phyloP scores from a whole-genome alignment of 2,113 vertebrate genomes.

The Hippolais icterina region DNA sequence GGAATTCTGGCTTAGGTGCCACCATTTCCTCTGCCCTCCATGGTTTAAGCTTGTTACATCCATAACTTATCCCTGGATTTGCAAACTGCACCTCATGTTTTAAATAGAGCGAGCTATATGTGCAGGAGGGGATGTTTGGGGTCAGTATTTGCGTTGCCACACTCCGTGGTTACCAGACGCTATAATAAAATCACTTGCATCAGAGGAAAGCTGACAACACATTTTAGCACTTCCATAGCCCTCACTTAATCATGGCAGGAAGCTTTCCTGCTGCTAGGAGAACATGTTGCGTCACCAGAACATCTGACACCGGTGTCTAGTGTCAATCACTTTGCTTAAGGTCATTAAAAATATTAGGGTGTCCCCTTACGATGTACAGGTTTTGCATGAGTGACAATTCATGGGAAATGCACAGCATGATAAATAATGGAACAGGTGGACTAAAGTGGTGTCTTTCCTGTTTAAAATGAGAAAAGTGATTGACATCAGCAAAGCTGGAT shows the following conservation, averaged over 20 bases:
- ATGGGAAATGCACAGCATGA: constrained; percentile 75
- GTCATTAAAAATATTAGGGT: constrained; percentile 82
- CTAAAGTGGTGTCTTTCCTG: constrained; percentile 70
- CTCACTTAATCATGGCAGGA: constrained; percentile 78
- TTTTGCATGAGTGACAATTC: constrained; percentile 74
- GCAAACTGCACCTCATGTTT: constrained; percentile 24
- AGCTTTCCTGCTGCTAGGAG: constrained; percentile 78
- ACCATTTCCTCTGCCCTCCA: neutral
- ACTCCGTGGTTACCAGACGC: constrained; percentile 84
- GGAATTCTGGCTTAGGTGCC: neutral
- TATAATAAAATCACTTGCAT: constrained; percentile 92
- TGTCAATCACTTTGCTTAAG: constrained; percentile 84
- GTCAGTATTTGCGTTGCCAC: constrained; percentile 84
- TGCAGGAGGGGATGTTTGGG: constrained; percentile 77
- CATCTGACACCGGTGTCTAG: constrained; percentile 83
- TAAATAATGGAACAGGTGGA: constrained; percentile 86
- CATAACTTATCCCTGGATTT: constrained; percentile 32
- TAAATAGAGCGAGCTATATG: constrained; percentile 61
- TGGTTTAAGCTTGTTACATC: constrained; percentile 12
- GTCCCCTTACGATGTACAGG: constrained; percentile 79
- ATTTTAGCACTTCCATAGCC: constrained; percentile 86
- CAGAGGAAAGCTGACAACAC: constrained; percentile 89
- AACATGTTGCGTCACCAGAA: constrained; percentile 80
- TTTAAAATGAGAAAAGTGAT: constrained; percentile 62
- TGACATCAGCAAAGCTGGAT: constrained; percentile 33